A percentile compares a stretch with the other conserved stretches of the same genome.
Conservation (phyloP, 92 coral and sea anemone genomes). For the Paragorgia papillata region DNA sequence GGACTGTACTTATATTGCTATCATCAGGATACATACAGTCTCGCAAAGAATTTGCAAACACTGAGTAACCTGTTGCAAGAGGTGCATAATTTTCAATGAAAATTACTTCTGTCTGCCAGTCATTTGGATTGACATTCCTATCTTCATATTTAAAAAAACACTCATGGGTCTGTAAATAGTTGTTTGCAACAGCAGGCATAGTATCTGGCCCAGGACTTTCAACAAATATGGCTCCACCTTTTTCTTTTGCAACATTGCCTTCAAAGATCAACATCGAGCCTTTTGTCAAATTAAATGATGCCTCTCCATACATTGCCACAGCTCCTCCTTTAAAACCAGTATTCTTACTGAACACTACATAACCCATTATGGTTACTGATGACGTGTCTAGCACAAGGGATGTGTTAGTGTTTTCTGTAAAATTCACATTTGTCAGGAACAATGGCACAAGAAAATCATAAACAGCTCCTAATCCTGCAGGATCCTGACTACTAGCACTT, state of each 20-base stretch:
- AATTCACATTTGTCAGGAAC: slow-evolving; percentile 18
- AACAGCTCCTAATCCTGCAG: slow-evolving; percentile 25
- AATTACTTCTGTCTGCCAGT: slow-evolving; percentile 73
- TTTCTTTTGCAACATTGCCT: slow-evolving; percentile 61
- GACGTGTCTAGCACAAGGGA: slow-evolving; percentile 77
- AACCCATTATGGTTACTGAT: slow-evolving; percentile 58
- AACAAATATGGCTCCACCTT: slow-evolving; percentile 82
- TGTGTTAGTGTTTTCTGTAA: slow-evolving; percentile 66
- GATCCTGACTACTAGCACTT: neutral
- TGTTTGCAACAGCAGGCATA: slow-evolving; percentile 68
- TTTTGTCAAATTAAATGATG: slow-evolving; percentile 60
- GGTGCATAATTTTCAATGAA: slow-evolving; percentile 59
- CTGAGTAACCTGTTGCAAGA: slow-evolving; percentile 63
- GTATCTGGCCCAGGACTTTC: slow-evolving; percentile 79
- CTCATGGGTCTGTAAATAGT: slow-evolving; percentile 51
- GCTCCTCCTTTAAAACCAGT: slow-evolving; percentile 84
- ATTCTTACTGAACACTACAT: slow-evolving; percentile 57
- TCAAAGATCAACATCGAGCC: slow-evolving; percentile 60
- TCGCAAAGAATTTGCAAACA: slow-evolving; percentile 68
- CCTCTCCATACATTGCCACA: slow-evolving; percentile 85
- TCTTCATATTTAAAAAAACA: slow-evolving; percentile 80
- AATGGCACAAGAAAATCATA: slow-evolving; percentile 46
- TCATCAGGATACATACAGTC: slow-evolving; percentile 39
- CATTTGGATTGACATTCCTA: slow-evolving; percentile 56
- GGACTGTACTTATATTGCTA: neutral